Base-by-base conservation (phyloP, 92 coral and sea anemone species). In the Palythoa grandiflora region DNA sequence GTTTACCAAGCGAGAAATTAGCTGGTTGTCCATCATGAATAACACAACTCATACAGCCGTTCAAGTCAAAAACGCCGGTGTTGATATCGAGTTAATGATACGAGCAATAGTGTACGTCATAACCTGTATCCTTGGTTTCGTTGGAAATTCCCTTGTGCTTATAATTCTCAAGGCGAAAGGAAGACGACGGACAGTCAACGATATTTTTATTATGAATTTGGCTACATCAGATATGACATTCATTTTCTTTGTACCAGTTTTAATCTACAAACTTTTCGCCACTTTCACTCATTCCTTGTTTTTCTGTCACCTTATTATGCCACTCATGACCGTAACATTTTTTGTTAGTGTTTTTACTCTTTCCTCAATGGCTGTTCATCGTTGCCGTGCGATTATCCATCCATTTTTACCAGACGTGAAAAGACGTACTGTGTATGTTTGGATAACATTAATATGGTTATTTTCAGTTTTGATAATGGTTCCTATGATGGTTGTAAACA, bases 321-420 rank as follows among this genome's bases (percentile, higher is more conserved):
- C 98, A n/a, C 54, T 95, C 3, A 95, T 93, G 96, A 95, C 98
- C 3, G 94, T 90, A 11, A 90, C 98, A 37, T 95, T 93, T 70
- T 93, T 95, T 35, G 98, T 95, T 60, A 95, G 98, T 59, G 92
- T 95, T 55, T 95, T 93, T 68, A 95, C 98, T 2, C 88, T 95
- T 59, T 93, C 98, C 3, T 87, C 96, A 36, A 95, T 95, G 98
- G 94, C 98, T 35, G 93, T 95, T n/a, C 93, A 95, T 74, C 93
- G 98, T 15, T 95, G 98, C 78, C 96, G 92, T 68, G 98, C 94
- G 66, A 95, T 95, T 54, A 38, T 95, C 21, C 90, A 95, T 76
- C 98, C 98, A 38, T 93, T 95, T 63, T 68, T 92, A 75, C 96
- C 94, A 20, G 96, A 95, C 14, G 91, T 95, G 48, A 87, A 93